Base-by-base conservation (phyloP, 1,140 invertebrate genomes). In the Achatina immaculata region DNA sequence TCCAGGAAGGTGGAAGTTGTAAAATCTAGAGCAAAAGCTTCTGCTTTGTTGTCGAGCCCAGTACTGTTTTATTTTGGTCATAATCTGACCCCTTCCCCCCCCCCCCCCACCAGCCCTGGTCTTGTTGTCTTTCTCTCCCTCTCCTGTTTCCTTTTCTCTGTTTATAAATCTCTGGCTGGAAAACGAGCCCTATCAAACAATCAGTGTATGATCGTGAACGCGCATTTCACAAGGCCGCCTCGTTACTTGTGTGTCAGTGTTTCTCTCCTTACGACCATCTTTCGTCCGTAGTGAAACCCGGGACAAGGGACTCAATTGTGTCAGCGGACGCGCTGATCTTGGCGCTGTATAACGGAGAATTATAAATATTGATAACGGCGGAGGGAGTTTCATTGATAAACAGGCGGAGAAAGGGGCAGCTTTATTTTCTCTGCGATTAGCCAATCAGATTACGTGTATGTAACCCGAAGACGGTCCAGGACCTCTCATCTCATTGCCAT, bases 341-440 rank as follows among this genome's bases (percentile, higher is more conserved):
- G 14, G 11, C 55, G n/a, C 24, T 9, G 21, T 58, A 24, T 58
- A 14, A 9, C 55, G 6, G 55, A n/a, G 4, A 58, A 58, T 58
- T 14, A 58, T 58, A 58, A 58, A 58, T 58, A 58, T 58, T 58
- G 55, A 58, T 58, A 58, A 58, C 55, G 11, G 55, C 7, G 55
- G 55, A 58, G 24, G 24, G 16, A 36, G 34, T 69, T 69, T 38
- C 66, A 42, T 38, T 69, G 66, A 36, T 69, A 42, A 42, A 6
- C 40, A 31, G 14, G 40, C 34, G 16, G 3, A 42, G 34, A 38
- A 36, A 38, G 34, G n/a, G 34, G 16, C 66, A 4, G 28, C 40
- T 69, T 42, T 69, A 9, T 36, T 69, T 36, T 42, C 7, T 11
- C 7, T 6, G 66, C 34, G 40, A 38, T 69, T 69, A 38, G 66